Base-by-base conservation (phyloP, 2,797 vertebrate species). In the Hippopotamyrus pictus region DNA sequence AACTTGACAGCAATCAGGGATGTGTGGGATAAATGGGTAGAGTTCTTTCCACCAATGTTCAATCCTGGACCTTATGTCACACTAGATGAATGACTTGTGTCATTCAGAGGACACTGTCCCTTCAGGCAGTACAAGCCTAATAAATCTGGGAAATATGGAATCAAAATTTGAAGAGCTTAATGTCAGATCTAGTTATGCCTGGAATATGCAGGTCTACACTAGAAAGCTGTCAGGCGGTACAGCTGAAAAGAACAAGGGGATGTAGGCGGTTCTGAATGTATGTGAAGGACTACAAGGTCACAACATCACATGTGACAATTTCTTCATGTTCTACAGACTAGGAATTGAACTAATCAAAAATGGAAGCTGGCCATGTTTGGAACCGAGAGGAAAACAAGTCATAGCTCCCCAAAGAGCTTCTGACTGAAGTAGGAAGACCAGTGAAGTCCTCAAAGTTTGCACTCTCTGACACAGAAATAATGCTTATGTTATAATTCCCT, bases 321-420 rank as follows among this genome's bases (percentile, higher is more conserved):
- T 46, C 25, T 88, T 88, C 54, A 88, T 44, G 17, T 88, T 57
- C 86, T 88, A 62, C 54, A 44, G 14, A 33, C 57, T 65, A 19
- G 12, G 14, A 46, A 25, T 33, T 41, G 3, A 57, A 29, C 85
- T 57, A 9, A 50, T 3, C 9, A 82, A 44, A 37, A 82, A 65
- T 65, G 46, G 87, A 88, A 88, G 69, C 88, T 88, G 6, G 69
- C 87, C 19, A 73, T 76, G 44, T 22, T 88, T 4, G 59, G 62
- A 46, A 59, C 51, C 8, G 48, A 83, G 76, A 84, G 76, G 33
- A 89, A 89, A 79, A 84, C 12, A 84, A 62, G 50, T 54, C 51
- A 41, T 79, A 89, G 51, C 54, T 62, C 33, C 33, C 88, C 37
- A 25, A 53, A 62, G 88, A 83, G 22, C 88, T 85, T n/a, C 29